Evolutionary conservation across 1,140 invertebrate species (phyloP).

Genomic region (Drosophila obscura): DNA sequence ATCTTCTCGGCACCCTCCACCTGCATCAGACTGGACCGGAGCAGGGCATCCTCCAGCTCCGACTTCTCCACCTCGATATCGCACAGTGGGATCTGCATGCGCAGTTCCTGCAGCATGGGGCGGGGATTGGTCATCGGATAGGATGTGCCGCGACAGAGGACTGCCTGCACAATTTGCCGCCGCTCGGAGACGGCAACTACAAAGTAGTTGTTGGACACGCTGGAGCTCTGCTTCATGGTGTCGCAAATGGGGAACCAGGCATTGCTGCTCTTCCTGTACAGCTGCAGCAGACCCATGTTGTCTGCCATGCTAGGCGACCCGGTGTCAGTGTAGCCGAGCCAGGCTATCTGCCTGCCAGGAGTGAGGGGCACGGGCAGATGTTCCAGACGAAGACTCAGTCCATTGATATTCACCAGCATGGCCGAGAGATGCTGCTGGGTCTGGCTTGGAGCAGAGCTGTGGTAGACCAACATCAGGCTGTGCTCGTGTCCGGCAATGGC

Average conservation of each 20-base stretch:
- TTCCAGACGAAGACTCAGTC: constrained; percentile 63
- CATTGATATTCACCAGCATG: constrained; percentile 84
- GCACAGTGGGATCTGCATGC: constrained; percentile 91
- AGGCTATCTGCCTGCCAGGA: constrained; percentile 88
- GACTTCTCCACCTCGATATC: constrained; percentile 91
- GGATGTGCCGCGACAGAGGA: constrained; percentile 93
- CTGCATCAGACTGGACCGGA: constrained; percentile 87
- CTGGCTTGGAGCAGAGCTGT: constrained; percentile 85
- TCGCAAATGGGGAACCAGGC: constrained; percentile 92
- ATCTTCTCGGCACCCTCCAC: constrained; percentile 84
- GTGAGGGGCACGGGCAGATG: constrained; percentile 87
- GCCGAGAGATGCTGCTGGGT: constrained; percentile 86
- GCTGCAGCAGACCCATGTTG: constrained; percentile 87
- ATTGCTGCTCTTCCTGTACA: constrained; percentile 87
- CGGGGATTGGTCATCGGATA: constrained; percentile 94
- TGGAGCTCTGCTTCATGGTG: constrained; percentile 87
- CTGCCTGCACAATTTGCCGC: constrained; percentile 90
- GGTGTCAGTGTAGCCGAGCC: constrained; percentile 93
- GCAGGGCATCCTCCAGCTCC: constrained; percentile 81
- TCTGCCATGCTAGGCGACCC: constrained; percentile 89
- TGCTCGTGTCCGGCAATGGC: constrained; percentile 86
- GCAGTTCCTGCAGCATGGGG: constrained; percentile 90
- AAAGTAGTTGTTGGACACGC: constrained; percentile 92
- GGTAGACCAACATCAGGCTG: constrained; percentile 91
- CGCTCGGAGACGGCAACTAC: constrained; percentile 91